These are phyloP conservation scores for Geotrypetes seraphini DNA, from an alignment of 2,797 vertebrate genomes.

Conservation along the genomic window DNA sequence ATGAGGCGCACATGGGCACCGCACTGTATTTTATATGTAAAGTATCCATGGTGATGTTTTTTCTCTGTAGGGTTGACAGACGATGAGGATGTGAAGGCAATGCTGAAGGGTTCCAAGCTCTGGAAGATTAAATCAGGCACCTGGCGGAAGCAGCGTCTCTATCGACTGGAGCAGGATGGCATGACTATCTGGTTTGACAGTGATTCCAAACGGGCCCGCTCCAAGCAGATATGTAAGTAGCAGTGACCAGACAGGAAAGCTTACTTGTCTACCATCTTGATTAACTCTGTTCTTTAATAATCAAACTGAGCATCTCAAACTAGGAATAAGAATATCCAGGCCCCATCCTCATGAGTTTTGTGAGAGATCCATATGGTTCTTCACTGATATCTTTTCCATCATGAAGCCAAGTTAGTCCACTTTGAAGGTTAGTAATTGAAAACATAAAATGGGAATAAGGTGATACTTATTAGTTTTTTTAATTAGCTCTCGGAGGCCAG, in stretches of 20 bases:
- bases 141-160: conserved; percentile 68
- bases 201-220: conserved; percentile 53
- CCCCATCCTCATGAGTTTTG: not conserved
- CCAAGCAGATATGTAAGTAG: conserved; percentile 76
- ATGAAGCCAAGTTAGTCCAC: no score
- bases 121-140: conserved; percentile 74
- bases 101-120: conserved; percentile 76
- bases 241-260: not conserved
- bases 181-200: conserved; percentile 83
- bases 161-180: conserved; percentile 80
- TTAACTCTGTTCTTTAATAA: not conserved
- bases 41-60: no score
- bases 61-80: conserved; percentile 62
- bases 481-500: no score
- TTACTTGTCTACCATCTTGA: no score
- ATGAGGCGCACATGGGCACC: no score
- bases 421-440: no score
- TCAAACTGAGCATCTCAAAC: not conserved
- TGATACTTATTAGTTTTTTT: no score
- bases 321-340: no score
- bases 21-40: no score
- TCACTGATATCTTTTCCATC: not conserved
- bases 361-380: not conserved
- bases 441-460: no score
- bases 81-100: conserved; percentile 71